phyloP scores from a whole-genome alignment of 2,797 vertebrate genomes.

The Champsocephalus esox region DNA sequence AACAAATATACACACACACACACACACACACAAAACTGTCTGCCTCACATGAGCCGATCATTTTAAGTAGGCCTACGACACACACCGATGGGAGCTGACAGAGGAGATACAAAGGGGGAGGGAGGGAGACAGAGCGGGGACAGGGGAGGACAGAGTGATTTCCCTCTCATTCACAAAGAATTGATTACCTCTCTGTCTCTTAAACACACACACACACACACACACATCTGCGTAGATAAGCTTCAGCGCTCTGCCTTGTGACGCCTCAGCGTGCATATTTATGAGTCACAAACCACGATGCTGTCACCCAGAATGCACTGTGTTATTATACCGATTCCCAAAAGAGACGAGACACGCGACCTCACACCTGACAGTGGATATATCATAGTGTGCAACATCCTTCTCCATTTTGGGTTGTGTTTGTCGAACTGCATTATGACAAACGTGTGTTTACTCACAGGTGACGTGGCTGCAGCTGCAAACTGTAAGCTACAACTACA shows the following conservation, averaged over 20 bases:
- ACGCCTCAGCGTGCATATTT: slow-evolving; percentile 43
- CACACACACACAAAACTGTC: neutral
- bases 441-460: neutral
- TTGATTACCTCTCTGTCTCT: slow-evolving; percentile 59
- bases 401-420: slow-evolving; percentile 7
- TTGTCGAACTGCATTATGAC: neutral
- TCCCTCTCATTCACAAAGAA: slow-evolving; percentile 78
- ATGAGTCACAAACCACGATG: slow-evolving; percentile 55
- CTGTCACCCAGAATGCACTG: slow-evolving; percentile 57
- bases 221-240: slow-evolving; percentile 29
- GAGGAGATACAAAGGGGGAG: slow-evolving; percentile 39
- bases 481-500: neutral
- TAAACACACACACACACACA: neutral
- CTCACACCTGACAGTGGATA: slow-evolving; percentile 49
- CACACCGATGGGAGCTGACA: slow-evolving; percentile 53
- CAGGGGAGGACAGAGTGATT: slow-evolving; percentile 27
- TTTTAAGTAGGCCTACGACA: slow-evolving; percentile 62
- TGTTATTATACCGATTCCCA: slow-evolving; percentile 33
- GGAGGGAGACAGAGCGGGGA: slow-evolving; percentile 8
- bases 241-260: slow-evolving; percentile 24
- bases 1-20: slow-evolving; percentile 29
- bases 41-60: slow-evolving; percentile 54
- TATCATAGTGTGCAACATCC: slow-evolving; percentile 5
- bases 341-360: slow-evolving; percentile 24
- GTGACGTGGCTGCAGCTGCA: slow-evolving; percentile 9